Base-by-base conservation (phyloP, 2,113 vertebrate species). In the Ctenodactylus gundi region DNA sequence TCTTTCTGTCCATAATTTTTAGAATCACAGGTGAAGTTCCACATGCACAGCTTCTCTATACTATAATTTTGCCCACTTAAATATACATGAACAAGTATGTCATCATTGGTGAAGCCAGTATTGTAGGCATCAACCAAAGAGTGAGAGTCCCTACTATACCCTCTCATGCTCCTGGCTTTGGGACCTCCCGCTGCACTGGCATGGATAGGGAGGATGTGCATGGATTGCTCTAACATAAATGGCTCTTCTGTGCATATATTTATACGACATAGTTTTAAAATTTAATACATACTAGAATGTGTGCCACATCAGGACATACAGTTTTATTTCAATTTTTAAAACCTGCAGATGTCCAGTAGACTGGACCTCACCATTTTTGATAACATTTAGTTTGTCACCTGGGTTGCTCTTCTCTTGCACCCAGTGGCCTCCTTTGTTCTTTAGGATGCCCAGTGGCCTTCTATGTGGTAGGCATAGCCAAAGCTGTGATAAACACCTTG, bases 351-450 rank as follows among this genome's bases (percentile, higher is more conserved):
- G 5, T 51, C 46, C 31, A 23, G 0, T 1, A 21, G 21, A 39
- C 4, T 3, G 1, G 5, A 21, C 41, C 8, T 23, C 29, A 7
- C 27, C 27, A 7, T 23, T 31, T 9, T 20, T 3, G 36, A 20
- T 36, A 68, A 4, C 41, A 3, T 36, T 41, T 9, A 31, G 6
- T 17, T 58, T 8, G 15, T 46, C 13, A 20, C 44, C 3, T 2
- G 6, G 3, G 11, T 55, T 5, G 39, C n/a, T 6, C 64, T 12
- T 55, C n/a, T 8, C 0, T 58, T 1, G 17, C 11, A 34, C 12
- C 55, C 15, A 15, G 5, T 5, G 55, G 27, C 49, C 31, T 36
- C 44, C 80, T 2, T 7, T n/a, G n/a, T n/a, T n/a, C n/a, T n/a
- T n/a, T n/a, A n/a, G n/a, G n/a, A n/a, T n/a, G n/a, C n/a, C n/a